phyloP scores from a whole-genome alignment of 2,888 invertebrate species.

The Didymodactylos carnosus region DNA sequence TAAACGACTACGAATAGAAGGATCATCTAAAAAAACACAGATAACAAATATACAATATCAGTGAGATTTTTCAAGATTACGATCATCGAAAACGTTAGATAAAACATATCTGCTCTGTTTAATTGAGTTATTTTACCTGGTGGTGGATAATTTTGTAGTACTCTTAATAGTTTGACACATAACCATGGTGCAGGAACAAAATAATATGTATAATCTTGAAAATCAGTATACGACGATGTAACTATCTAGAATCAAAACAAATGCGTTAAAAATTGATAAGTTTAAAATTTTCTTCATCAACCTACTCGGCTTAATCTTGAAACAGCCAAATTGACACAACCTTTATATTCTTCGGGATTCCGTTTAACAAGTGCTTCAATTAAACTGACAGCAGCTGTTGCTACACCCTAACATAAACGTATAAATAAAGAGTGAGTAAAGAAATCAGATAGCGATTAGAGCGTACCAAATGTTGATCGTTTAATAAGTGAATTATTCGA shows the following conservation, averaged over 20 bases:
- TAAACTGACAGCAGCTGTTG: conserved; percentile 88
- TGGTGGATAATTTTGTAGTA: conserved; percentile 80
- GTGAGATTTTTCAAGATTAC: too few relatives aligned
- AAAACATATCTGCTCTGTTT: too few relatives aligned
- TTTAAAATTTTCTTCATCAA: neutral
- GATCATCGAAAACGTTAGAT: too few relatives aligned
- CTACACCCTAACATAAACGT: conserved; percentile 81
- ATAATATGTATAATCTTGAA: conserved; percentile 98
- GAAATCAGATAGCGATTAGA: neutral
- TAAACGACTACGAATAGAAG: conserved; percentile 77
- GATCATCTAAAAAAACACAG: conserved; percentile 46
- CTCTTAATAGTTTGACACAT: conserved; percentile 78
- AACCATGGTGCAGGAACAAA: conserved; percentile 99
- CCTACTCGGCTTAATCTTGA: conserved; percentile 52
- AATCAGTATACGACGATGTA: conserved; percentile 90
- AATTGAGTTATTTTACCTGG: conserved; percentile 1
- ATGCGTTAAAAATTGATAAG: too few relatives aligned
- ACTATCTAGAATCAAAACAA: too few relatives aligned
- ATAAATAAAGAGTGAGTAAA: too few relatives aligned
- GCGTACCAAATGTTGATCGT: conserved; percentile 75
- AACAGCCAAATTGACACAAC: conserved; percentile 89
- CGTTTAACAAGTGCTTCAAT: conserved; percentile 94
- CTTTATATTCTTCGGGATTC: conserved; percentile 97
- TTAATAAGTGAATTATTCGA: conserved; percentile 85
- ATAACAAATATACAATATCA: too few relatives aligned